Evolutionary conservation across 2,888 invertebrate genomes (phyloP).

Genomic region (Oxystoma pomonae): DNA sequence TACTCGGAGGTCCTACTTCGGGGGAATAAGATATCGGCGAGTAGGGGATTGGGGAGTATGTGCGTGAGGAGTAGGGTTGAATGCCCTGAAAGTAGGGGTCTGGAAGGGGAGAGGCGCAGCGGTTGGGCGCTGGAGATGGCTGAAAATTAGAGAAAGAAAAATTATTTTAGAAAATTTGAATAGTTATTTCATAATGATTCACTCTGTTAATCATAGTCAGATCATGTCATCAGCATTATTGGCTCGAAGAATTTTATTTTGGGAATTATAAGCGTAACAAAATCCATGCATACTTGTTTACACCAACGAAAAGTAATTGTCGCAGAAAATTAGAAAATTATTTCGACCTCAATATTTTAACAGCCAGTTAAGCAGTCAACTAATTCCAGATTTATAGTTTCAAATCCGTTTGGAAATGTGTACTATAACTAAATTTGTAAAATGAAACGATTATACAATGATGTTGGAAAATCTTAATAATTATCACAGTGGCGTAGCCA

Average conservation of each 20-base stretch:
- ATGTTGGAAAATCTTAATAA: too few relatives aligned
- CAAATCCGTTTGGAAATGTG: too few relatives aligned
- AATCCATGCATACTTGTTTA: too few relatives aligned
- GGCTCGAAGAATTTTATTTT: too few relatives aligned
- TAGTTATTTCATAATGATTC: too few relatives aligned
- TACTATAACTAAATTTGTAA: too few relatives aligned
- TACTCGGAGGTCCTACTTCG: constrained; percentile 49
- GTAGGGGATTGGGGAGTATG: constrained; percentile 31
- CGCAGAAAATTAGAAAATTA: not conserved
- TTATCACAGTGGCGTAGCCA: too few relatives aligned
- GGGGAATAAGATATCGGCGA: constrained; percentile 38
- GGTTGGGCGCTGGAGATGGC: constrained; percentile 53
- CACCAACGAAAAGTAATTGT: not conserved
- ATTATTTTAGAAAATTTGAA: too few relatives aligned
- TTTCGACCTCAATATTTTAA: not conserved
- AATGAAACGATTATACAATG: too few relatives aligned
- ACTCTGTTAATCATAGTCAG: too few relatives aligned
- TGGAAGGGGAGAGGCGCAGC: constrained; percentile 49
- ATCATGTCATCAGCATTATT: too few relatives aligned
- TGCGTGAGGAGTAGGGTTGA: constrained; percentile 37
- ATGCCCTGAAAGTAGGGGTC: constrained; percentile 40
- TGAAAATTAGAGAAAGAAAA: constrained; percentile 31
- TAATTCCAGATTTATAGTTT: not conserved
- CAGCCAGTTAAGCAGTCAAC: not conserved
- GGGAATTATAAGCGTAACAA: too few relatives aligned